These are phyloP conservation scores for Mus minutoides DNA, from an alignment of 2,797 vertebrate species.

Conservation along the genomic window DNA sequence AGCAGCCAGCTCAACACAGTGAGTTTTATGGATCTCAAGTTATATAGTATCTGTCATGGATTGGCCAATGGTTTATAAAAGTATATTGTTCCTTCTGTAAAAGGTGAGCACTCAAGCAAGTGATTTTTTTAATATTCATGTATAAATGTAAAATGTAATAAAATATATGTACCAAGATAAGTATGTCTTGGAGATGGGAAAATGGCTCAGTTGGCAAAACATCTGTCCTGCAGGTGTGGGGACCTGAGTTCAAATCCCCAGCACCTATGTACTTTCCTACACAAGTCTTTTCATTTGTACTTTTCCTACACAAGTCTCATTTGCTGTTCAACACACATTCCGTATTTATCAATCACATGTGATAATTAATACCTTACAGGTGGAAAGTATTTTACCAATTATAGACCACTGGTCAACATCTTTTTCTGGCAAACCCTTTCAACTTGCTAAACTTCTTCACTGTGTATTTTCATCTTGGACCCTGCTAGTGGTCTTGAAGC, in stretches of 20 bases:
- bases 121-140: background rate
- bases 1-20: too few species aligned
- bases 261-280: background rate
- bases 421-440: background rate
- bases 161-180: background rate
- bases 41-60: background rate
- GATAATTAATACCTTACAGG: background rate
- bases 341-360: background rate
- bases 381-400: constrained; percentile 9
- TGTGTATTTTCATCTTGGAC: background rate
- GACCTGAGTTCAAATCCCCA: background rate
- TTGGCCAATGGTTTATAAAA: background rate
- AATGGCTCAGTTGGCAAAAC: background rate
- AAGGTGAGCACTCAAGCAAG: background rate
- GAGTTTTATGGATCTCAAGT: background rate
- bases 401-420: background rate
- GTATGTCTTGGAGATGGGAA: background rate
- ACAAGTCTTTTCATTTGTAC: background rate
- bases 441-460: background rate
- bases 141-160: background rate
- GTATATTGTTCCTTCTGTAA: background rate
- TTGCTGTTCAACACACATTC: background rate
- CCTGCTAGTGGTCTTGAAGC: background rate
- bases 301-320: background rate
- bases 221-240: background rate